Conservation (phyloP, 92 coral and sea anemone genomes). For the Hydrozoanthus gracilis region DNA sequence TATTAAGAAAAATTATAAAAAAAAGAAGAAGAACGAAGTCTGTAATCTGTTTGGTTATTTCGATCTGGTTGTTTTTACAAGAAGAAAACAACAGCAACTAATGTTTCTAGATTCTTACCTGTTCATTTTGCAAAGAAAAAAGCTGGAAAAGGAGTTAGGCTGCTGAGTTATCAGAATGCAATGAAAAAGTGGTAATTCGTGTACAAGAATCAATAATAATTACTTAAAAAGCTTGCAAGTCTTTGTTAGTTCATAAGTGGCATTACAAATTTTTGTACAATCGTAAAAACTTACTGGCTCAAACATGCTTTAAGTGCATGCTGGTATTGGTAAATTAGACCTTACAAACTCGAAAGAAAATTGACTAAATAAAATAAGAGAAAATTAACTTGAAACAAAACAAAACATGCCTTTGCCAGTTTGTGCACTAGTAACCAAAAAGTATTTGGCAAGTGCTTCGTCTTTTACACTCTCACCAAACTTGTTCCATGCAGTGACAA, state of each 20-base stretch:
- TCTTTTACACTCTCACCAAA: conserved; percentile 42
- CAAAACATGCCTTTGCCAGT: neutral
- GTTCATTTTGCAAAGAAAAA: too few relatives aligned
- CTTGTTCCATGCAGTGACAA: conserved; percentile 43
- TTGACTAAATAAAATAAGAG: neutral
- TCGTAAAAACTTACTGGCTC: neutral
- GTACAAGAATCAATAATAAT: neutral
- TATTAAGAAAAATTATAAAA: too few relatives aligned
- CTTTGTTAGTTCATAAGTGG: neutral
- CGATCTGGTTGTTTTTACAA: too few relatives aligned
- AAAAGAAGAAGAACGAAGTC: too few relatives aligned
- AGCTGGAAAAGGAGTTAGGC: too few relatives aligned
- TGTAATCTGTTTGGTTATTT: too few relatives aligned
- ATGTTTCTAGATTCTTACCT: too few relatives aligned
- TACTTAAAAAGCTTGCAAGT: neutral
- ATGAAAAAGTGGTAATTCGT: neutral
- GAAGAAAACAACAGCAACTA: too few relatives aligned
- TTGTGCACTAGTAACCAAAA: neutral
- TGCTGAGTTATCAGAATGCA: too few relatives aligned
- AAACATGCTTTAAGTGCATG: neutral
- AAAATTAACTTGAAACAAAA: neutral
- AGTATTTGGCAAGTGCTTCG: neutral
- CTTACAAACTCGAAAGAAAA: neutral
- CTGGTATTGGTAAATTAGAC: neutral
- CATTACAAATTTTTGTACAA: neutral